Conservation (phyloP, 2,888 invertebrate species). For the Epirrhoe tristata region DNA sequence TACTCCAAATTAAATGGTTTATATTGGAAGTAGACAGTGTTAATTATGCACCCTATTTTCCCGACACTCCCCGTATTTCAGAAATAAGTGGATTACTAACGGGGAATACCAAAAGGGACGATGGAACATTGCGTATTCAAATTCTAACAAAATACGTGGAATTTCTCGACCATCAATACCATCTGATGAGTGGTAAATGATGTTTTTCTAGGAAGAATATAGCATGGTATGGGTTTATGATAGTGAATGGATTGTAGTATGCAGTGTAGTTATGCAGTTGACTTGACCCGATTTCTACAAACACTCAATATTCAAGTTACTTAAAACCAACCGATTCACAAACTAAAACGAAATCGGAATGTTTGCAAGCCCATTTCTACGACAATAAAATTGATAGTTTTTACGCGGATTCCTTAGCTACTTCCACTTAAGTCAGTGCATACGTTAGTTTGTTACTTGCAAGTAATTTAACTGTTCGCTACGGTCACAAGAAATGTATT, state of each 20-base stretch:
- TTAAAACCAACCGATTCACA: not conserved
- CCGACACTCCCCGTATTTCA: constrained; percentile 48
- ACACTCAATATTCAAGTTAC: not conserved
- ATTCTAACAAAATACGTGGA: constrained; percentile 7
- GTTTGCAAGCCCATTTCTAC: constrained; percentile 19
- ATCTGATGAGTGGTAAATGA: not conserved
- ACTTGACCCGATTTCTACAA: constrained; percentile 2
- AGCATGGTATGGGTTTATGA: not conserved
- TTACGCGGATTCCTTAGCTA: constrained; percentile 47
- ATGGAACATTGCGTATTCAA: constrained; percentile 43
- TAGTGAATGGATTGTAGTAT: not conserved
- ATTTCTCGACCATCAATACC: not conserved
- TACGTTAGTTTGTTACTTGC: constrained; percentile 46
- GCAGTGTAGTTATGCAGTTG: not conserved
- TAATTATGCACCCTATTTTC: constrained; percentile 47
- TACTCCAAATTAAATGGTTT: not conserved
- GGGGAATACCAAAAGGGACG: constrained; percentile 57
- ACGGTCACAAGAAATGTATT: constrained; percentile 63
- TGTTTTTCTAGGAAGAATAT: not conserved
- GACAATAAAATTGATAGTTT: constrained; percentile 31
- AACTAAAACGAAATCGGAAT: constrained; percentile 12
- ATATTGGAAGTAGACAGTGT: not conserved
- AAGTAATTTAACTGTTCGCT: constrained; percentile 54
- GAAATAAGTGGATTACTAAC: constrained; percentile 60
- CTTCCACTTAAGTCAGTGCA: constrained; percentile 40